Evolutionary conservation across 2,888 invertebrate species (phyloP).

Genomic region (Arctia plantaginis): DNA sequence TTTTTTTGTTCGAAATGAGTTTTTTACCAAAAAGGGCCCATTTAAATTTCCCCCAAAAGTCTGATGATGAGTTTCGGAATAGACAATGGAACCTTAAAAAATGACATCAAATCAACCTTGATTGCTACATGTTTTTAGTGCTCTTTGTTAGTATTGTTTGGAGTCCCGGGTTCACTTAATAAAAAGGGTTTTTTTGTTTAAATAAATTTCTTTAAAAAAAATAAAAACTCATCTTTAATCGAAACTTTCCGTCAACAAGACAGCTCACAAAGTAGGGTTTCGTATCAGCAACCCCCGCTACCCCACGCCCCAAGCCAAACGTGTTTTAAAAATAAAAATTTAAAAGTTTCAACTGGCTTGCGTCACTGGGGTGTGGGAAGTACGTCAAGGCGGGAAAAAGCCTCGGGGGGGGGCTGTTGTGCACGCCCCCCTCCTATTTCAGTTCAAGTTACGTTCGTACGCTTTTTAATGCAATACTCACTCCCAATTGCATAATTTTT

Average conservation of each 20-base stretch:
- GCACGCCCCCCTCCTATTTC: conserved; percentile 45
- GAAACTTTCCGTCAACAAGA: conserved; percentile 10
- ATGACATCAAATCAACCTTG: too few species aligned
- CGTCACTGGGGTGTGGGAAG: conserved; percentile 66
- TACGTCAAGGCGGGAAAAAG: conserved; percentile 72
- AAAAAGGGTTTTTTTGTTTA: too few species aligned
- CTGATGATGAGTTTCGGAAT: too few species aligned
- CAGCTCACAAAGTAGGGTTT: conserved; percentile 52
- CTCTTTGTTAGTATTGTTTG: too few species aligned
- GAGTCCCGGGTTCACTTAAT: too few species aligned
- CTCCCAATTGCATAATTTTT: conserved; percentile 37
- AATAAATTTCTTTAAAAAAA: neutral
- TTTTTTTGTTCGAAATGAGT: too few species aligned
- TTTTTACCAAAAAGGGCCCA: too few species aligned
- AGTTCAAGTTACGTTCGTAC: conserved; percentile 41
- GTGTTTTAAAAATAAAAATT: conserved; percentile 52
- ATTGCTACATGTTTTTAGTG: too few species aligned
- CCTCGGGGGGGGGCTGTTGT: conserved; percentile 53
- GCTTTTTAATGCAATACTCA: conserved; percentile 48
- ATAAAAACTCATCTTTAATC: conserved; percentile 15
- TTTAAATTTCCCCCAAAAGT: too few species aligned
- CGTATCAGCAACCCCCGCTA: conserved; percentile 48
- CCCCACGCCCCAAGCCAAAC: conserved; percentile 58
- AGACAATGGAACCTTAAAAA: too few species aligned
- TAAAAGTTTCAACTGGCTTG: conserved; percentile 61